phyloP scores from a whole-genome alignment of 1,140 invertebrate species.

The Meloidogyne chitwoodi region DNA sequence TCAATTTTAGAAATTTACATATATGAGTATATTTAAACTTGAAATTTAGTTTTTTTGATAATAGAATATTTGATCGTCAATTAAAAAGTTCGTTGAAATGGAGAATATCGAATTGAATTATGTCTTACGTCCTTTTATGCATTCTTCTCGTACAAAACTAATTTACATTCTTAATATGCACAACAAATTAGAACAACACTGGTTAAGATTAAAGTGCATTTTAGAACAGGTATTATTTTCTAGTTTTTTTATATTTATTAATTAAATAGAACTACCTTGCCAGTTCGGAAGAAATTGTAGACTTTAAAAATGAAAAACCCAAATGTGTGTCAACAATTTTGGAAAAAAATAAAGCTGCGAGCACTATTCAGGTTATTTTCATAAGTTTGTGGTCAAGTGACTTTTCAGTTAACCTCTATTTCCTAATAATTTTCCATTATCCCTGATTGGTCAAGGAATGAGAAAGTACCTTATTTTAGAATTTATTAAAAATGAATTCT shows the following conservation, averaged over 20 bases:
- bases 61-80: not conserved
- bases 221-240: not conserved
- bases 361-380: slow-evolving; percentile 2
- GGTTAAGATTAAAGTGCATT: slow-evolving; percentile 7
- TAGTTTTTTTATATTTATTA: not conserved
- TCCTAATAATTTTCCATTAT: no score
- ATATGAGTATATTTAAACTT: no score
- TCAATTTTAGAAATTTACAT: no score
- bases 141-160: not conserved
- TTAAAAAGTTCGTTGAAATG: not conserved
- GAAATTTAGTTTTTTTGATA: no score
- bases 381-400: no score
- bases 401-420: not conserved
- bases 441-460: no score
- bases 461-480: no score
- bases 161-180: not conserved
- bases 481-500: no score
- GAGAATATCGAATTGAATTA: not conserved
- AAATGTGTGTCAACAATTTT: not conserved
- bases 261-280: not conserved
- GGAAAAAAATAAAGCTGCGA: not conserved
- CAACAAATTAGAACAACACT: slow-evolving; percentile 8
- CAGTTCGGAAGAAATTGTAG: not conserved
- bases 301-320: not conserved
- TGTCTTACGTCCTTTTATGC: not conserved